Conservation (phyloP, 1,140 invertebrate species). For the Nephila pilipes region DNA sequence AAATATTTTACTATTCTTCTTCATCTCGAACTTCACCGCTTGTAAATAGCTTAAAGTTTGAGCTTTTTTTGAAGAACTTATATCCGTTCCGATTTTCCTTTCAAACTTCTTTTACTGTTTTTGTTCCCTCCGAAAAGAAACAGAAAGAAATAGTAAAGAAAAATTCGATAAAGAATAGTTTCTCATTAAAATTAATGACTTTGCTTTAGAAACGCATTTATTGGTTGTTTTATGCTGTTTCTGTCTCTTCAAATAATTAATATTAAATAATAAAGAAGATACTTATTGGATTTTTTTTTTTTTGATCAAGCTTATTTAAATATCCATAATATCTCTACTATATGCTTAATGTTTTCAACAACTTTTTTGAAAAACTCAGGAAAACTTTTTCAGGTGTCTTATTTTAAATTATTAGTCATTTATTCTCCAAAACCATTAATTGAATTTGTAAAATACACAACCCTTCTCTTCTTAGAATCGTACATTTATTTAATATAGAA, state of each 20-base stretch:
- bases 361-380: too few species aligned
- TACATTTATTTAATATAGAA: too few species aligned
- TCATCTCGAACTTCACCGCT: not conserved
- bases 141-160: not conserved
- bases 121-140: not conserved
- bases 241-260: not conserved
- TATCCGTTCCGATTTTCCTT: not conserved
- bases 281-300: too few species aligned
- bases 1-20: not conserved
- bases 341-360: too few species aligned
- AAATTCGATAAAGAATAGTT: not conserved
- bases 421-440: too few species aligned
- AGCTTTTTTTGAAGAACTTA: conserved; percentile 16
- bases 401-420: too few species aligned
- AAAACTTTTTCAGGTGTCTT: too few species aligned
- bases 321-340: too few species aligned
- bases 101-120: conserved; percentile 7
- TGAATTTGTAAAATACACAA: too few species aligned
- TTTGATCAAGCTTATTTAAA: too few species aligned
- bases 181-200: conserved; percentile 26
- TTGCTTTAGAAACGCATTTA: not conserved
- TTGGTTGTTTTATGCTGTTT: not conserved
- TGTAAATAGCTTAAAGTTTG: conserved; percentile 21
- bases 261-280: conserved; percentile 18
- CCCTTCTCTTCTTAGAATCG: too few species aligned